Percentiles rank a stretch among this genome's conserved stretches.
Evolutionary conservation across 2,888 invertebrate genomes (phyloP).

Genomic region (Diaperis boleti): DNA sequence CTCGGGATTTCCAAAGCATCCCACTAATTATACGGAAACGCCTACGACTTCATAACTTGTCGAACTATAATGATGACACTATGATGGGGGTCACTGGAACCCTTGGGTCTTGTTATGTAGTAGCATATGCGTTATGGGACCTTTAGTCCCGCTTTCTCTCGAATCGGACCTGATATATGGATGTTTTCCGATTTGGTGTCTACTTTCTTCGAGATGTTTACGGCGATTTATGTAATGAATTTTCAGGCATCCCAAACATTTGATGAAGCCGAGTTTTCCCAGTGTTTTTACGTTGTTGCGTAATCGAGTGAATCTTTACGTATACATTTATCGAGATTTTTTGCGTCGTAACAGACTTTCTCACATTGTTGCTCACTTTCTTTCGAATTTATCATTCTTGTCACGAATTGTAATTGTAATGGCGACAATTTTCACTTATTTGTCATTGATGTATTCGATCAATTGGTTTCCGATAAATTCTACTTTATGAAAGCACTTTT

Average conservation of each 20-base stretch:
- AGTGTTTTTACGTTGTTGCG: background rate
- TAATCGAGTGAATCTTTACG: background rate
- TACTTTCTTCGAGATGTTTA: constrained; percentile 20
- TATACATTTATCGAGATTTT: constrained; percentile 3
- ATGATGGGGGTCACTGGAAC: constrained; percentile 36
- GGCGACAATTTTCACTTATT: constrained; percentile 11
- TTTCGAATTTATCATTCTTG: constrained; percentile 21
- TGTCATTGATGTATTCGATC: too few species aligned
- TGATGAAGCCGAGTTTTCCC: constrained; percentile 5
- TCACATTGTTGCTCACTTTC: constrained; percentile 30
- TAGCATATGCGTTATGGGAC: constrained; percentile 43
- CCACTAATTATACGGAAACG: background rate
- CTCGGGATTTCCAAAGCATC: constrained; percentile 7
- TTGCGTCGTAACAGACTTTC: constrained; percentile 26
- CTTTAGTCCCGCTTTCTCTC: constrained; percentile 45
- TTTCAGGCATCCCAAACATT: background rate
- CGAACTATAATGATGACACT: constrained; percentile 28
- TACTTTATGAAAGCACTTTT: too few species aligned
- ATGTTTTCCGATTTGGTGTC: constrained; percentile 18
- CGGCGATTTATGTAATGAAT: constrained; percentile 9
- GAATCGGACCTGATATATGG: constrained; percentile 35
- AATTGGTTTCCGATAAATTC: too few species aligned
- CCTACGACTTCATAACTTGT: constrained; percentile 15
- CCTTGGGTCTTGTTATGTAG: constrained; percentile 35
- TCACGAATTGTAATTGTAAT: constrained; percentile 21